Base-by-base conservation (phyloP, 2,888 invertebrate genomes). In the Calliopum simillimum region DNA sequence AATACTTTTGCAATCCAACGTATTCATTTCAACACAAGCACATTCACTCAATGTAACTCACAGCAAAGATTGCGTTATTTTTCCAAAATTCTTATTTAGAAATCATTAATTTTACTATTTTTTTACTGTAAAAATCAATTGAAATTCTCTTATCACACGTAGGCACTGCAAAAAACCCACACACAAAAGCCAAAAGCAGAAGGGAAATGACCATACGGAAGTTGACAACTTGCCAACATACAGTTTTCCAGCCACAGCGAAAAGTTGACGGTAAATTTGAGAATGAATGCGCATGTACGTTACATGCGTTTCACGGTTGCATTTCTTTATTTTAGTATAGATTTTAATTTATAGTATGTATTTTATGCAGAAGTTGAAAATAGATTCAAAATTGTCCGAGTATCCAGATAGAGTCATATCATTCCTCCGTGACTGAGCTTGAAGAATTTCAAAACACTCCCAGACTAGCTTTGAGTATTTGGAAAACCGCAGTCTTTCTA, bases 1-100 rank as follows among this genome's bases (percentile, higher is more conserved):
- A 63, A 75, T 73, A 70, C 74, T 74, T 49, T 76, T 74, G 70
- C 76, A 72, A 61, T 71, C 75, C 47, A 68, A 71, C 55, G 71
- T 70, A 71, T 73, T 77, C 74, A 75, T 76, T 41, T 67, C 67
- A 33, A 16, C 23, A 61, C 12, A 47, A 14, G 56, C 3, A 11
- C 11, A 21, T 53, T 55, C 6, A 49, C 44, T 33, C 5, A 33
- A 6, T 33, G 33, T 33, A 12, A 21, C n/a, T 19, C 16, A 16
- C 6, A 25, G 2, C 19, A 46, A 43, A 43, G 12, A 6, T 23
- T 46, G 47, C 62, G 21, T 8, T 46, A 47, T 51, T 13, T 16
- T 14, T 33, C n/a, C 13, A 33, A 33, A 33, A 33, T 33, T 33
- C 2, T 3, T 58, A 58, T 58, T 21, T 44, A 5, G 23, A 21